Base-by-base conservation (phyloP, 2,888 invertebrate genomes). In the Hartigia nigra region DNA sequence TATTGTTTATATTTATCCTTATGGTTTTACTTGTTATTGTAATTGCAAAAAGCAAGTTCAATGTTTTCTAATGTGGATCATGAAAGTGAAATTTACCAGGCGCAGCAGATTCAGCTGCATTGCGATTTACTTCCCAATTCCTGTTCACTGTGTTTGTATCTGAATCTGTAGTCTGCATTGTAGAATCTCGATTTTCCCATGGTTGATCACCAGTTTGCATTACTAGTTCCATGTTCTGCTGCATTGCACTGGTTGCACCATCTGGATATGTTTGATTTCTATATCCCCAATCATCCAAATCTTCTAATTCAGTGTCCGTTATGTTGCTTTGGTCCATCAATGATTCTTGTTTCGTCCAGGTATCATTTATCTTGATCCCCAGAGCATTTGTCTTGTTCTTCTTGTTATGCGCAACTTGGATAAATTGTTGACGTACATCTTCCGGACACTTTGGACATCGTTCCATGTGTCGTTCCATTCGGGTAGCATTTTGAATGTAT, bases 241-340 rank as follows among this genome's bases (percentile, higher is more conserved):
- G 79, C 5, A 81, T 72, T 77, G 12, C 69, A 74, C 32, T 78
- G 39, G 80, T 35, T 69, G 78, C 55, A 70, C 79, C 79, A 77
- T 82, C 77, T 36, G 78, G 76, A 72, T 82, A 80, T 35, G 74
- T 37, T 34, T 84, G 85, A 74, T 82, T 83, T 78, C 79, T 85
- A 74, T 85, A 84, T 70, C 83, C 84, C 87, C 87, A 88, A 14
- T 86, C 85, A 14, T 83, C 82, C 12, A 86, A 70, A 78, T 85
- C 83, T 91, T 92, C 92, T 85, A 94, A 93, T 85, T 93, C 94
- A 86, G 94, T 93, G 88, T 95, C 94, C 36, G 93, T 94, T 74
- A 94, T 92, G 88, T 94, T 94, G 84, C 94, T 94, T 87, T 94
- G 93, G 81, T 94, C 94, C 93, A 87, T 70, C 1, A 77, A 32